Evolutionary conservation across 2,113 vertebrate species (phyloP).

Genomic region (Rostratula benghalensis): DNA sequence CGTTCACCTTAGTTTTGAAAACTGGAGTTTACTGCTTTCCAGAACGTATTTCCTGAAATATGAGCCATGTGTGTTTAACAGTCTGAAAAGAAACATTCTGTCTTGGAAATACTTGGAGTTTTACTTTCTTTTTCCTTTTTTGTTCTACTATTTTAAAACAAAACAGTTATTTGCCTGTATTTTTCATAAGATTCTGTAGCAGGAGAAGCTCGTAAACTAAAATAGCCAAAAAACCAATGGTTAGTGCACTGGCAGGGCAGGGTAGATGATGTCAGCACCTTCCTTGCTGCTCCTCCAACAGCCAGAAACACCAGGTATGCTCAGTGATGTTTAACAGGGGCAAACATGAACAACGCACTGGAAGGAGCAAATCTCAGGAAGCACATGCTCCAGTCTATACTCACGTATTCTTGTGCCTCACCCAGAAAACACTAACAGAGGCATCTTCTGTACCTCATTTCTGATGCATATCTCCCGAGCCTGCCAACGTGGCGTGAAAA

Average conservation of each 20-base stretch:
- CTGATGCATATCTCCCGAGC: not conserved
- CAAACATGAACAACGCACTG: not conserved
- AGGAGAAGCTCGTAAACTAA: not conserved
- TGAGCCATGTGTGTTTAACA: not conserved
- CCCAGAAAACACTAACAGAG: not conserved
- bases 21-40: not conserved
- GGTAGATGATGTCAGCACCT: not conserved
- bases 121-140: not conserved
- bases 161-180: not conserved
- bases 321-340: not conserved
- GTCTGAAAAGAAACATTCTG: not conserved
- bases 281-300: not conserved
- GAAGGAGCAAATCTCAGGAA: not conserved
- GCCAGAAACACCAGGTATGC: not conserved
- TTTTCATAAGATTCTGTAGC: not conserved
- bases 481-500: not conserved
- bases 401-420: not conserved
- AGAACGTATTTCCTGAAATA: not conserved
- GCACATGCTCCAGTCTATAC: accelerated
- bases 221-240: not conserved
- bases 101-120: not conserved
- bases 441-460: not conserved
- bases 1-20: not conserved
- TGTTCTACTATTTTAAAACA: not conserved
- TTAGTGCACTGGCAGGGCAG: not conserved